phyloP scores from a whole-genome alignment of 2,888 invertebrate species.

The Hesperia comma region DNA sequence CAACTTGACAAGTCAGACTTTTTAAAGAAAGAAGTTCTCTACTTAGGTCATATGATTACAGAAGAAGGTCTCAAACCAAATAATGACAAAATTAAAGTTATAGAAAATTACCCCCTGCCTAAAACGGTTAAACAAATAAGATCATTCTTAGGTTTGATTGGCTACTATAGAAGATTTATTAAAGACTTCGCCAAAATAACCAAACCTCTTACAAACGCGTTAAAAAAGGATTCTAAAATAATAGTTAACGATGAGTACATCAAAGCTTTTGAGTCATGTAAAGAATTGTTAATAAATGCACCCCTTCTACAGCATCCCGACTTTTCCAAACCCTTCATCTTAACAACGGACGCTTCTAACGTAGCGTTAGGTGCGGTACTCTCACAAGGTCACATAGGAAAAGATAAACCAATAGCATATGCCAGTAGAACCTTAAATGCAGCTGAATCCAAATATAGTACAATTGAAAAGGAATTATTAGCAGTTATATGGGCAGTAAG shows the following conservation, averaged over 20 bases:
- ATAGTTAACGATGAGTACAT: not conserved
- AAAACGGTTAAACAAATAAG: not conserved
- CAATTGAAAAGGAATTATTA: conserved; percentile 39
- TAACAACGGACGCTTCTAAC: conserved; percentile 48
- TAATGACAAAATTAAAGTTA: conserved; percentile 45
- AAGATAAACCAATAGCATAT: conserved; percentile 25
- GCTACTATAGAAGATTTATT: not conserved
- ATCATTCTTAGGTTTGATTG: not conserved
- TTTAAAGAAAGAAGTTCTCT: no score
- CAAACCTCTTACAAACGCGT: not conserved
- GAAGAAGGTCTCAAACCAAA: conserved; percentile 34
- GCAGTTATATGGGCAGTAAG: conserved; percentile 42
- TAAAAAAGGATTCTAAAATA: not conserved
- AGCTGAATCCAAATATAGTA: conserved; percentile 31
- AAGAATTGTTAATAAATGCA: conserved; percentile 3
- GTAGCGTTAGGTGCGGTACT: conserved; percentile 49
- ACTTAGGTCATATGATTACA: not conserved
- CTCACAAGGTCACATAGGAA: conserved; percentile 47
- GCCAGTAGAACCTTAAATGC: conserved; percentile 32
- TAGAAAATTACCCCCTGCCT: conserved; percentile 39
- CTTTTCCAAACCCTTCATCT: conserved; percentile 32
- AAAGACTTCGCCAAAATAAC: not conserved
- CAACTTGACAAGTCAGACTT: no score
- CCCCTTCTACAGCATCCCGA: not conserved
- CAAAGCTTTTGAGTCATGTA: not conserved